Percentiles rank a stretch among this genome's conserved stretches.
These are phyloP conservation scores for Delphinus delphis DNA, from an alignment of 2,113 vertebrate species.

Conservation along the genomic window DNA sequence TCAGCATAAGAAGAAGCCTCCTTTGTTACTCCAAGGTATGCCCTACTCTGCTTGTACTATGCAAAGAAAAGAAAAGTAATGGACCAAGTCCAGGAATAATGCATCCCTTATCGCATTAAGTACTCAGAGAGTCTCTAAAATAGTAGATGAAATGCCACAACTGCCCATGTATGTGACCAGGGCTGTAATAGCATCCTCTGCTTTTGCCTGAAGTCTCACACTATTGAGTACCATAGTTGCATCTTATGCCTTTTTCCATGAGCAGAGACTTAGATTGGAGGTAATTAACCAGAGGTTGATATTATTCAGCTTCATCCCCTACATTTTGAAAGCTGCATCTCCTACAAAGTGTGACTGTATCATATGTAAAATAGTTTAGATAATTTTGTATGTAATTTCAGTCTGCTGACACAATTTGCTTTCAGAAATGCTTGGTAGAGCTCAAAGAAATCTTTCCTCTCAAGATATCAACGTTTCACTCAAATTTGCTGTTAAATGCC, in stretches of 20 bases:
- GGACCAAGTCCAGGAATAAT: not conserved
- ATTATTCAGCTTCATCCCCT: constrained; percentile 49
- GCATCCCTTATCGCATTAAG: not conserved
- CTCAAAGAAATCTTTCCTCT: constrained; percentile 72
- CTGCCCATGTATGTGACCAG: not conserved
- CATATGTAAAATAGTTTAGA: constrained; percentile 61
- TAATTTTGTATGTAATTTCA: constrained; percentile 76
- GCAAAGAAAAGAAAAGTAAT: not conserved
- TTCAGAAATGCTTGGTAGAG: constrained; percentile 74
- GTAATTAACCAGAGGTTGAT: constrained; percentile 53
- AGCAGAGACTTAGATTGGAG: constrained; percentile 7
- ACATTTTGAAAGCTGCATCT: constrained; percentile 69
- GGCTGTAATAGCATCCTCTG: not conserved
- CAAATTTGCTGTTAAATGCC: constrained; percentile 68
- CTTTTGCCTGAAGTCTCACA: not conserved
- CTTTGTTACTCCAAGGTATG: not conserved
- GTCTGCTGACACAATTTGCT: constrained; percentile 73
- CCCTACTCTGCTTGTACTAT: not conserved
- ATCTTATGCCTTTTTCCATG: not conserved
- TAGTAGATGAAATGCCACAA: not conserved
- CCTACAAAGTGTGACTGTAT: constrained; percentile 54
- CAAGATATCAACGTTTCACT: constrained; percentile 68
- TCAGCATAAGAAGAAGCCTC: not conserved
- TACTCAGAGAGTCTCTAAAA: not conserved
- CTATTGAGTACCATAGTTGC: not conserved